phyloP scores from a whole-genome alignment of 2,888 invertebrate species.

The Orchestes rusci region DNA sequence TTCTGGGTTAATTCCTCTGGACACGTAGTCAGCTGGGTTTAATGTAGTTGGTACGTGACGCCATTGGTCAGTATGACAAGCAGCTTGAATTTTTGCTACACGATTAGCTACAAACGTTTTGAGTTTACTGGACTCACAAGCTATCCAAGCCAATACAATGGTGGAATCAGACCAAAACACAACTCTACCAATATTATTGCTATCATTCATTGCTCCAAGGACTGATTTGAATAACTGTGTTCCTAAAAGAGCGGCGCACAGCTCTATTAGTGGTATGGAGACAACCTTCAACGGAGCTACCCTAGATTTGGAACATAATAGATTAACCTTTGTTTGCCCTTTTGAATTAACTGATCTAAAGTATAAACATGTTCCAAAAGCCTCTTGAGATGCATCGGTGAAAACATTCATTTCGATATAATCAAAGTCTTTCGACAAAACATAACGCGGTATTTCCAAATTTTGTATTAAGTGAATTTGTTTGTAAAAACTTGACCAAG shows the following conservation, averaged over 20 bases:
- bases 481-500: background rate
- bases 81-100: background rate
- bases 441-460: background rate
- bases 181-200: too few relatives aligned
- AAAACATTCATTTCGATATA: background rate
- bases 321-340: background rate
- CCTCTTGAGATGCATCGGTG: background rate
- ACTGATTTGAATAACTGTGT: too few relatives aligned
- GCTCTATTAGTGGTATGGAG: background rate
- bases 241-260: background rate
- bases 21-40: conserved; percentile 3
- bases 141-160: conserved; percentile 1
- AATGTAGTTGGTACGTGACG: background rate
- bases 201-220: too few relatives aligned
- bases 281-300: background rate
- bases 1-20: too few relatives aligned
- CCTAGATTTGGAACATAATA: background rate
- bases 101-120: background rate
- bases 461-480: background rate
- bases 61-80: background rate
- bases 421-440: background rate
- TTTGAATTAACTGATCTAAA: background rate
- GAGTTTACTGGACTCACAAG: background rate
- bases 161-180: conserved; percentile 4
- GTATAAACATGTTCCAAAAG: conserved; percentile 1